phyloP scores from a whole-genome alignment of 2,797 vertebrate species.

The Eulemur albifrons region DNA sequence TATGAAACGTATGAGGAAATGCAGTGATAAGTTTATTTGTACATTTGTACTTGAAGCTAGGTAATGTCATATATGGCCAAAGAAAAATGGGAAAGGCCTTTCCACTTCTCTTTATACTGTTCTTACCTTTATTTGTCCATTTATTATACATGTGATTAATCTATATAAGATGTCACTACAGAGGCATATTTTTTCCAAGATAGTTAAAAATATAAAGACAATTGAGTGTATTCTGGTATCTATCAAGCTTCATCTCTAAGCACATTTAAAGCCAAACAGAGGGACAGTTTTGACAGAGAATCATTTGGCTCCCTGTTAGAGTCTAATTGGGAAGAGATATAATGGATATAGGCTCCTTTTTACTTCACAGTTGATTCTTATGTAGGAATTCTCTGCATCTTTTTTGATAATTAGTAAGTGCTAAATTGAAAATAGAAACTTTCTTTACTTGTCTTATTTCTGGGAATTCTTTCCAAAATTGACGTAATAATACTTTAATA shows the following conservation, averaged over 20 bases:
- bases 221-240: neutral
- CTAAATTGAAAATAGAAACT: neutral
- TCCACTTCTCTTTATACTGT: neutral
- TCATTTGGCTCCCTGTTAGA: neutral
- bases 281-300: neutral
- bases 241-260: neutral
- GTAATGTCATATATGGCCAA: neutral
- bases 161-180: neutral
- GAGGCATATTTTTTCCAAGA: neutral
- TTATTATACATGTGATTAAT: neutral
- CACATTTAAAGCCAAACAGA: constrained; percentile 28
- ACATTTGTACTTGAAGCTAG: neutral
- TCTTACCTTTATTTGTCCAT: neutral
- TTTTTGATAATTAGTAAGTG: neutral
- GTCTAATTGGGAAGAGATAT: neutral
- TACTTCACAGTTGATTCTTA: neutral
- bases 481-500: neutral
- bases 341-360: neutral
- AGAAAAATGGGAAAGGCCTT: neutral
- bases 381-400: neutral
- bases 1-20: neutral
- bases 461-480: neutral
- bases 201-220: constrained; percentile 9
- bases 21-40: neutral
- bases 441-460: neutral